Base-by-base conservation (phyloP, 2,888 invertebrate genomes). In the Tupiocoris notatus region DNA sequence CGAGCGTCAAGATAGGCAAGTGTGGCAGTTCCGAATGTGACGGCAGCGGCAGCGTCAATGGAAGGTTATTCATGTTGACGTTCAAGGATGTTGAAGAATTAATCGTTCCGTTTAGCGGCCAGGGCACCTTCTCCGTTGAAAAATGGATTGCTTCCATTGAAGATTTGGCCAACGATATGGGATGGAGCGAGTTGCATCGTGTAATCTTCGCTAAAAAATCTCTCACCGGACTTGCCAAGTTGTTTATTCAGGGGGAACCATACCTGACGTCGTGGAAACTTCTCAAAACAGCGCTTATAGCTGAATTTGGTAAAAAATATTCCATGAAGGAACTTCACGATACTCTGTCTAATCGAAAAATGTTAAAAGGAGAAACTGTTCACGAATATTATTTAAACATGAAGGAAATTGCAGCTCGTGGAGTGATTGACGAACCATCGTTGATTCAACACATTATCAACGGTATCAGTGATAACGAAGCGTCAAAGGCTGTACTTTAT, bases 391-490 rank as follows among this genome's bases (percentile, higher is more conserved):
- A 25, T 25, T 25, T 66, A 20, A 7, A 24, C 2, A 66, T 66
- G 66, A 66, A 66, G 24, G 66, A 66, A 17, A 23, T 66, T 16
- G 66, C 66, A 16, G 18, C 16, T 61, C 12, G 18, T 9, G 62
- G 62, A 16, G 12, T 16, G 9, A 17, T 61, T 16, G 66, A 66
- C 54, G 66, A 66, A 9, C 54, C 12, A 16, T 66, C 66, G 16
- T 24, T 66, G 20, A 66, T 66, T n/a, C 66, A 66, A 7, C 54
- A 66, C 54, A 39, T 66, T n/a, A 66, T 66, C 39, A 66, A 66
- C 20, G 66, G 66, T 9, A 66, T 66, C 6, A 39, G 17, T n/a
- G 66, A 66, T 39, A n/a, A 16, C 17, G 25, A 63, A 17, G 20
- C 20, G 16, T 22, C 17, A 2, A 66, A 66, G n/a, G 12, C 24